Evolutionary conservation across 2,888 invertebrate species (phyloP), one percentile per base, ranked within the genome.

Genomic region (Aphelenchoides bicaudatus): DNA sequence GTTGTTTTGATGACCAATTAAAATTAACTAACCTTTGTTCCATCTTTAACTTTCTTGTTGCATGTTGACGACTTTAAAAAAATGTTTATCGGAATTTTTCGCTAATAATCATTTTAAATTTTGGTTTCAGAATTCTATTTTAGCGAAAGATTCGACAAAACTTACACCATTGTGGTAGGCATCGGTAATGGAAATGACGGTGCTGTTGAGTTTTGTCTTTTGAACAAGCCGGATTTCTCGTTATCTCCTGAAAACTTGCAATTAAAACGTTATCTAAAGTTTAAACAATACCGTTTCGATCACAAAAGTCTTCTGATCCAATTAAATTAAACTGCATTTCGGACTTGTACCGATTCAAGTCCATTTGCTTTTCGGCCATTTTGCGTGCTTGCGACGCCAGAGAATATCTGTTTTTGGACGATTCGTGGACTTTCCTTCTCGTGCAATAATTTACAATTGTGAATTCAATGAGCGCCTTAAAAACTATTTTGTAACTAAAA

Each of bases 401-500:
- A 39, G 39, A 47, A 16, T 8, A 19, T 10, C 8, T 38, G n/a
- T 25, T 37, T 2, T 23, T 54, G 28, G 34, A 19, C 16, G 39
- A 19, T 47, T 46, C 55, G 23, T 46, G 60, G 5, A 28, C 31
- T 31, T 59, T 59, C 19, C 59, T 25, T 16, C 59, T 10, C 16
- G 59, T 59, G 38, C 59, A 59, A 31, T 59, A 59, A 39, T 59
- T 59, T 30, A 59, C 59, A 5, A 59, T 21, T n/a, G 62, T 62
- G 43, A 62, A 62, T 29, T 62, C 62, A 25, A 62, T 62, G 46
- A 62, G 38, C 5, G 66, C 56, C 59, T 59, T n/a, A n/a, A n/a
- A 39, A 56, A 51, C 8, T 28, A 6, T 8, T 28, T 29, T 8
- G 29, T 8, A 8, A 48, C 6, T 16, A 13, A 13, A 23, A 3